Conservation (phyloP, 2,113 vertebrate species). For the Prietella phreatophila region DNA sequence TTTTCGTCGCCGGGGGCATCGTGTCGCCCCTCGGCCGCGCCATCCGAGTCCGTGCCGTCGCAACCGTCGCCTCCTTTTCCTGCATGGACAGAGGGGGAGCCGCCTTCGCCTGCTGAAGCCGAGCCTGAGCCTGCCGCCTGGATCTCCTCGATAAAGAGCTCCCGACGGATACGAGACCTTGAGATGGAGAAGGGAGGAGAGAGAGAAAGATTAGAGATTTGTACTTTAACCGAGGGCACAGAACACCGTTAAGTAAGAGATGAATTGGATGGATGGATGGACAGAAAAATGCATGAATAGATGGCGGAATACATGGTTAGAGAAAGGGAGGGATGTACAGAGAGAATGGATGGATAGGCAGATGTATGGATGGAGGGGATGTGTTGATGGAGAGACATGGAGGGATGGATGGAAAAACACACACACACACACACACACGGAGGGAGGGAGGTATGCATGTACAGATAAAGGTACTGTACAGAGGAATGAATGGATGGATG, state of each 20-base stretch:
- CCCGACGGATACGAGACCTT: conserved; percentile 96
- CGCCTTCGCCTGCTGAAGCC: conserved; percentile 76
- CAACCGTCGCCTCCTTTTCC: conserved; percentile 91
- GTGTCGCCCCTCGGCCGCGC: conserved; percentile 60
- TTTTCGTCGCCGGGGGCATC: neutral
- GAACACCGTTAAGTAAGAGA: neutral
- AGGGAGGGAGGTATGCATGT: neutral
- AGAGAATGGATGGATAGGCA: neutral
- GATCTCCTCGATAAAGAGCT: conserved; percentile 98
- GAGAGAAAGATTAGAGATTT: neutral
- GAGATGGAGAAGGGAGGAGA: conserved; percentile 29
- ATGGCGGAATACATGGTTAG: neutral
- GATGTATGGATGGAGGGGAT: neutral
- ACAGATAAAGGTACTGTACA: neutral
- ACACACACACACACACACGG: neutral
- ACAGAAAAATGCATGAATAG: neutral
- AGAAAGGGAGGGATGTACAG: neutral
- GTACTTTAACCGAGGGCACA: neutral
- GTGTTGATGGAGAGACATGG: neutral
- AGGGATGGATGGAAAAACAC: neutral
- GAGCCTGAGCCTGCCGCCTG: conserved; percentile 83
- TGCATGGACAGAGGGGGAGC: conserved; percentile 77
- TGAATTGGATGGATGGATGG: neutral
- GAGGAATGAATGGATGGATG: neutral
- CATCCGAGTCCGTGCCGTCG: conserved; percentile 89